These are phyloP conservation scores for Flabesymbios commensalis DNA, from an alignment of 2,888 invertebrate species.

Conservation along the genomic window DNA sequence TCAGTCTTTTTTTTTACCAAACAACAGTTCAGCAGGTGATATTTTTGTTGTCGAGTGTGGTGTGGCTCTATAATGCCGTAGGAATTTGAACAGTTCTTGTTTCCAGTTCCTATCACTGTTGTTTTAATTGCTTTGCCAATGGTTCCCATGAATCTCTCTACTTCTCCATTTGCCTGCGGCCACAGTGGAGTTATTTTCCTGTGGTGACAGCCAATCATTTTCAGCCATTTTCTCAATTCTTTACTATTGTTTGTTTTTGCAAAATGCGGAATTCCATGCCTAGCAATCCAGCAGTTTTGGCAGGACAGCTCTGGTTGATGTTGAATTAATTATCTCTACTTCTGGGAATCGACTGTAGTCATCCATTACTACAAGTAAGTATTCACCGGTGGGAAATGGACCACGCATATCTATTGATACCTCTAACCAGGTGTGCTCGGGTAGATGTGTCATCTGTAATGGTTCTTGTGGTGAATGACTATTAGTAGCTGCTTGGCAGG, in stretches of 20 bases:
- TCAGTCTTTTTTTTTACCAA: too few species aligned
- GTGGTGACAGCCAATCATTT: conserved; percentile 31
- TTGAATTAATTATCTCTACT: conserved; percentile 26
- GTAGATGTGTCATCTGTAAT: conserved; percentile 23
- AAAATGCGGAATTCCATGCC: neutral
- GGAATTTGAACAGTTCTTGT: conserved; percentile 2
- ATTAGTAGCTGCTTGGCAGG: conserved; percentile 26
- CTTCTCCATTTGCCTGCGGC: conserved; percentile 6
- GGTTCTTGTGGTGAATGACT: conserved; percentile 10
- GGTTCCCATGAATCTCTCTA: conserved; percentile 10
- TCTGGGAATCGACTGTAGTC: conserved; percentile 33
- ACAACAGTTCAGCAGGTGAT: too few species aligned
- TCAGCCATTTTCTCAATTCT: conserved; percentile 30
- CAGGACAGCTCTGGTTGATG: conserved; percentile 23
- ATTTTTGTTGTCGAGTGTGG: conserved; percentile 9
- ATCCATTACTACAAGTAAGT: conserved; percentile 33
- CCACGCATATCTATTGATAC: conserved; percentile 29
- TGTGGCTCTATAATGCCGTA: conserved; percentile 5
- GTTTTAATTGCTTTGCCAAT: conserved; percentile 7
- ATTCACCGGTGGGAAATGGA: conserved; percentile 21
- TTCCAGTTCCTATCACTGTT: conserved; percentile 8
- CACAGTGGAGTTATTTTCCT: conserved; percentile 22
- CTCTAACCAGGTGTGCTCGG: conserved; percentile 20
- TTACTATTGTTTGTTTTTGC: conserved; percentile 8
- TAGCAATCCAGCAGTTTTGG: conserved; percentile 20